phyloP scores from a whole-genome alignment of 2,113 vertebrate genomes.

The Ciconia stormi region DNA sequence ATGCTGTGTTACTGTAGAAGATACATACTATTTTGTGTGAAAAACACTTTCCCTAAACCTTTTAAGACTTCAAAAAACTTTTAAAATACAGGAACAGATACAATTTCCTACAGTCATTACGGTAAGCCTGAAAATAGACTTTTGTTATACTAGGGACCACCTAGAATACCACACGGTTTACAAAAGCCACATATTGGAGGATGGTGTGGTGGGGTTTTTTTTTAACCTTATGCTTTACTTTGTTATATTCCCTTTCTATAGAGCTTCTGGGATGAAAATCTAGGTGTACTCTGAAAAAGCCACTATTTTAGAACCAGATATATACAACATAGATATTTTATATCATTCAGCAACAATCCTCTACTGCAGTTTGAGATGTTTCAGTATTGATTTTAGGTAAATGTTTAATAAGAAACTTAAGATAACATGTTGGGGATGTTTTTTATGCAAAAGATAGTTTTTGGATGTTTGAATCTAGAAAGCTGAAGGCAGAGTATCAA shows the following conservation, averaged over 20 bases:
- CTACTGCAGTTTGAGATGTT: neutral
- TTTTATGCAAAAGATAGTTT: neutral
- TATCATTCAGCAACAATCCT: neutral
- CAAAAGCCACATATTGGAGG: neutral
- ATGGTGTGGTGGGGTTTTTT: no score
- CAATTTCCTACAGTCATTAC: neutral
- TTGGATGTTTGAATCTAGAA: neutral
- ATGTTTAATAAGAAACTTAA: neutral
- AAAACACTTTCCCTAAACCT: neutral
- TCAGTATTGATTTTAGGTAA: neutral
- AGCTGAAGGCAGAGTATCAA: neutral
- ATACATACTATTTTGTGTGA: neutral
- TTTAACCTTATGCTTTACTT: neutral
- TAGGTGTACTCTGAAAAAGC: neutral
- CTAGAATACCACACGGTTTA: neutral
- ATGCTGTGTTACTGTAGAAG: neutral
- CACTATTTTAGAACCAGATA: neutral
- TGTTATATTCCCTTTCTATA: neutral
- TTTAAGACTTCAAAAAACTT: neutral
- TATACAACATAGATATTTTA: neutral
- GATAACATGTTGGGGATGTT: accelerated
- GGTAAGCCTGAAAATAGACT: neutral
- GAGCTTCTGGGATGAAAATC: neutral
- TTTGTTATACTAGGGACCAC: neutral
- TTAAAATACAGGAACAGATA: neutral